These are phyloP conservation scores for Colletes collaris DNA, from an alignment of 2,888 invertebrate genomes.

Conservation along the genomic window DNA sequence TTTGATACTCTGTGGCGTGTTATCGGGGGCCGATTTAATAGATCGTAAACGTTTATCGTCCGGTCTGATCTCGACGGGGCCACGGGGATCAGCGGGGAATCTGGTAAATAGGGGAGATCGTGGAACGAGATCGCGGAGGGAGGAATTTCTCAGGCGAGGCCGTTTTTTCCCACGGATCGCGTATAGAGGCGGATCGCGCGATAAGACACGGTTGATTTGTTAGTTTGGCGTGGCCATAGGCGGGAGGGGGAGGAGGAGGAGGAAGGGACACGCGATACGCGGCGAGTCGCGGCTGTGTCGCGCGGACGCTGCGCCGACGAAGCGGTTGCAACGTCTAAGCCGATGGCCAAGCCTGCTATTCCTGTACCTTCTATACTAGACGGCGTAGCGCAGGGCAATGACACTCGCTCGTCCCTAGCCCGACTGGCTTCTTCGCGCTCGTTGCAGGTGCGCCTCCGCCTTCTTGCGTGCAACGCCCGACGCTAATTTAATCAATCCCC, in stretches of 20 bases:
- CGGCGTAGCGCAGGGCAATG: constrained; percentile 72
- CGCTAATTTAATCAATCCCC: constrained; percentile 75
- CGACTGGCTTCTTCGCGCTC: constrained; percentile 62
- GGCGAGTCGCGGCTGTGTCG: constrained; percentile 12
- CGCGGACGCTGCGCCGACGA: constrained; percentile 51
- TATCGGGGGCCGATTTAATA: constrained; percentile 51
- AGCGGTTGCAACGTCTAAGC: constrained; percentile 66
- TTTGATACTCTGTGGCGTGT: constrained; percentile 29
- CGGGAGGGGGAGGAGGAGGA: neutral
- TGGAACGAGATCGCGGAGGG: constrained; percentile 25
- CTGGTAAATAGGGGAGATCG: constrained; percentile 52
- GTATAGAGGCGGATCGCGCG: constrained; percentile 15
- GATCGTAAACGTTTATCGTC: constrained; percentile 56
- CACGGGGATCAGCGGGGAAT: constrained; percentile 6
- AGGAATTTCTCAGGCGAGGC: constrained; percentile 49
- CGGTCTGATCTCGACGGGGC: constrained; percentile 21
- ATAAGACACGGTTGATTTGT: constrained; percentile 49
- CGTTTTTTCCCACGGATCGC: constrained; percentile 50
- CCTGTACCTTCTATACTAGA: constrained; percentile 74
- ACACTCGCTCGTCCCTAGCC: constrained; percentile 68
- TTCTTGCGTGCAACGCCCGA: constrained; percentile 64
- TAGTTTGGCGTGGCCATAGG: constrained; percentile 13
- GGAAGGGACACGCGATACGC: constrained; percentile 23
- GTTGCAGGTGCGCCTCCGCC: constrained; percentile 66
- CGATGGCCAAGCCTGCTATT: constrained; percentile 73